These are phyloP conservation scores for Microtus obscurus DNA, from an alignment of 2,797 vertebrate genomes.

Conservation along the genomic window DNA sequence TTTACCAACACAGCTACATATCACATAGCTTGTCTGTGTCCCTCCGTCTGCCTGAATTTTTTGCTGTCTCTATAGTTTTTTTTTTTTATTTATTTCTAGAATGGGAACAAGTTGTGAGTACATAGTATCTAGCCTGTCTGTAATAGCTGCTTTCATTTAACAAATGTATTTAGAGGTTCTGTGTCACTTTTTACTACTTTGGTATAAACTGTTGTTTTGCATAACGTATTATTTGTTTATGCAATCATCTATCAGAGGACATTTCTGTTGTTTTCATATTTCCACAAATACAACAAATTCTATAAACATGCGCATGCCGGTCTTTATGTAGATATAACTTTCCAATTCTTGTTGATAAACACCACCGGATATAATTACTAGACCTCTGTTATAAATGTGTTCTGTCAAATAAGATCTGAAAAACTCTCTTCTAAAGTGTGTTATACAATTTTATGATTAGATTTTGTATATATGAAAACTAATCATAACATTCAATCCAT, in stretches of 20 bases:
- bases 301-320: background rate
- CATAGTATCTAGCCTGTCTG: background rate
- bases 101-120: background rate
- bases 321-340: background rate
- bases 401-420: no score
- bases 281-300: background rate
- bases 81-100: background rate
- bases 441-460: background rate
- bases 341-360: background rate
- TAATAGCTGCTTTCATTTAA: background rate
- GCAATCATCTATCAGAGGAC: background rate
- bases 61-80: background rate
- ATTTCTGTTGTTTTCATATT: background rate
- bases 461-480: background rate
- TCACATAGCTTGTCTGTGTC: background rate
- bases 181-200: background rate
- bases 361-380: background rate
- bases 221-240: background rate
- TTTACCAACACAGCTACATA: background rate
- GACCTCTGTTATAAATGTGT: no score
- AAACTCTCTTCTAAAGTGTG: background rate
- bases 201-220: background rate
- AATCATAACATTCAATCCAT: no score
- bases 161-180: background rate
- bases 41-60: background rate